Base-by-base conservation (phyloP, 2,888 invertebrate genomes). In the Eristalis pertinax region DNA sequence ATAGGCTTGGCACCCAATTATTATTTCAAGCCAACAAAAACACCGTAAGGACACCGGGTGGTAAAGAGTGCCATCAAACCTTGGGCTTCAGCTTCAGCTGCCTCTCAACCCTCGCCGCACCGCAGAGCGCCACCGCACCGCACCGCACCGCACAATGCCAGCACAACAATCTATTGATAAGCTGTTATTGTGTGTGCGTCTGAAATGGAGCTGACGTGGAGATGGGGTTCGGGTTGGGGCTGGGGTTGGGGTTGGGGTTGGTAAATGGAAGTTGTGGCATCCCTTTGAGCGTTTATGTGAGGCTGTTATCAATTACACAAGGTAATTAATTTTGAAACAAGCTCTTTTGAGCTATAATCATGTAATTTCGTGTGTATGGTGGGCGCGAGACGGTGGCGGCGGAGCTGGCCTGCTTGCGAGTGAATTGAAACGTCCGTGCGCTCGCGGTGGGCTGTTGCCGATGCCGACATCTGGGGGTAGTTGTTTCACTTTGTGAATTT, bases 301-400 rank as follows among this genome's bases (percentile, higher is more conserved):
- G 85, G 75, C 83, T 86, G 82, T 82, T 81, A 88, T 89, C 88
- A 89, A 86, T 89, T 88, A 86, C 85, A 84, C 88, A 86, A 86
- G 88, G 84, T 89, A 89, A 89, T 89, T 89, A 88, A 88, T 88
- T 89, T 88, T 89, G 85, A 86, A 88, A 85, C 85, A 83, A 89
- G 74, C 82, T 83, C 88, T 78, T 81, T 76, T 77, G 83, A 88
- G 88, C 83, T 84, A 87, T 87, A 83, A 87, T 87, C 87, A 84
- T 84, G 87, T 87, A 87, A 87, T 87, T 84, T 82, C 82, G 83
- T 89, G 88, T 87, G 79, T 89, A 81, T 75, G 83, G 88, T 73
- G 84, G 84, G 82, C 74, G 76, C 74, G 80, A 63, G 63, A 62
- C 38, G 73, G 64, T 8, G 29, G 56, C 3, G 5, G 74, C 13